A percentile compares a stretch with the other conserved stretches of the same genome.
Evolutionary conservation across 2,797 vertebrate species (phyloP).

Genomic region (Sebastolobus altivelis): DNA sequence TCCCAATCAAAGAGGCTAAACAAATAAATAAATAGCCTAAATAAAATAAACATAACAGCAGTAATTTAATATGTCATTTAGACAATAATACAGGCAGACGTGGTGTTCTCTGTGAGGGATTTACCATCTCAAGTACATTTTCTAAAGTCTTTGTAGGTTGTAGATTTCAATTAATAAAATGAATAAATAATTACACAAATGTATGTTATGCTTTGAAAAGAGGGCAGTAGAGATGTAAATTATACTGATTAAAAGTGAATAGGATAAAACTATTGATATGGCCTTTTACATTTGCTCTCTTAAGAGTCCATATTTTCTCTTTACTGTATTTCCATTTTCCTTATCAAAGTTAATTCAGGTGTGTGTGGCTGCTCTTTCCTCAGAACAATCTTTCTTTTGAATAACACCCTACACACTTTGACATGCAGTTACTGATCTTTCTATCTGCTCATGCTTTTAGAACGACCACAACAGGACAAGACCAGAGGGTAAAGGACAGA

Average conservation of each 20-base stretch:
- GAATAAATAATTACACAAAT: background rate
- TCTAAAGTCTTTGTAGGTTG: background rate
- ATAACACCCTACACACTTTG: background rate
- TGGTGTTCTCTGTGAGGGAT: background rate
- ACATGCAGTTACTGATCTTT: background rate
- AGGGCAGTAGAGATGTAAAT: background rate
- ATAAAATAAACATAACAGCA: background rate
- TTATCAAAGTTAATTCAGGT: background rate
- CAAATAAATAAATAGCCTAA: background rate
- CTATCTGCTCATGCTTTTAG: background rate
- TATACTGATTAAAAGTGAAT: background rate
- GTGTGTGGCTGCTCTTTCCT: background rate
- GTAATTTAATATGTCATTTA: background rate
- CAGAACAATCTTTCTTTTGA: background rate
- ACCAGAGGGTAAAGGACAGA: background rate
- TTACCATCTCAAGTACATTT: background rate
- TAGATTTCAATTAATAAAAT: background rate
- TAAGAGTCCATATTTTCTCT: background rate
- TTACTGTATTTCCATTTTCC: background rate
- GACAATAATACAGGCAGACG: background rate
- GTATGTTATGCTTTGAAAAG: background rate
- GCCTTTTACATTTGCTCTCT: background rate
- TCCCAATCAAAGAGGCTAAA: background rate
- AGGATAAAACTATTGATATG: background rate
- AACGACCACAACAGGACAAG: background rate